phyloP scores from a whole-genome alignment of 2,888 invertebrate species.

The Seira sanloemensis region DNA sequence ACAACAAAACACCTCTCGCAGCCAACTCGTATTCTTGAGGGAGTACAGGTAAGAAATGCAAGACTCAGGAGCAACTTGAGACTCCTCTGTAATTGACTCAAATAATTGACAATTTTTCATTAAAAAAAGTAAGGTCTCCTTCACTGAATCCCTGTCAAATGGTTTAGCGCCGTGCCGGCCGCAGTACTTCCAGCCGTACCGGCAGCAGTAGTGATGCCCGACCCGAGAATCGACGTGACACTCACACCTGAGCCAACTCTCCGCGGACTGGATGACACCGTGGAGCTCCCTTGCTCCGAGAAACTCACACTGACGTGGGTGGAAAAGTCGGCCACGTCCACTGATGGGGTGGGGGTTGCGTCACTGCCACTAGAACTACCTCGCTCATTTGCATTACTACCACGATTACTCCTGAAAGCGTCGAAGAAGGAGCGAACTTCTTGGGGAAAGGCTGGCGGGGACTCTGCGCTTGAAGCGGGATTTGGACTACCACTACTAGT shows the following conservation, averaged over 20 bases:
- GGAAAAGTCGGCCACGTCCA: slow-evolving; percentile 43
- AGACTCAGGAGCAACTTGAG: neutral
- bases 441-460: too few species aligned
- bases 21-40: neutral
- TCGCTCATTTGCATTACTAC: slow-evolving; percentile 16
- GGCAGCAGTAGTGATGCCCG: slow-evolving; percentile 2
- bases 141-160: slow-evolving; percentile 42
- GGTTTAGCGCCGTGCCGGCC: slow-evolving; percentile 32
- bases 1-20: neutral
- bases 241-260: slow-evolving; percentile 21
- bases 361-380: neutral
- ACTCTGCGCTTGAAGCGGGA: slow-evolving; percentile 27
- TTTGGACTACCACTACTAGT: slow-evolving; percentile 19
- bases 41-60: neutral
- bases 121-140: neutral
- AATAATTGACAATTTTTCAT: neutral
- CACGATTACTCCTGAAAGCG: slow-evolving; percentile 31
- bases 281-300: slow-evolving; percentile 22
- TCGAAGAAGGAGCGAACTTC: slow-evolving; percentile 35
- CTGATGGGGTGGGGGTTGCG: slow-evolving; percentile 7
- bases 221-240: slow-evolving; percentile 50
- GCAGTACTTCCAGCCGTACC: slow-evolving; percentile 16
- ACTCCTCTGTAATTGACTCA: neutral
- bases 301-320: slow-evolving; percentile 57
- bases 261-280: slow-evolving; percentile 28